These are phyloP conservation scores for Alectura lathami DNA, from an alignment of 2,113 vertebrate species.

Conservation along the genomic window DNA sequence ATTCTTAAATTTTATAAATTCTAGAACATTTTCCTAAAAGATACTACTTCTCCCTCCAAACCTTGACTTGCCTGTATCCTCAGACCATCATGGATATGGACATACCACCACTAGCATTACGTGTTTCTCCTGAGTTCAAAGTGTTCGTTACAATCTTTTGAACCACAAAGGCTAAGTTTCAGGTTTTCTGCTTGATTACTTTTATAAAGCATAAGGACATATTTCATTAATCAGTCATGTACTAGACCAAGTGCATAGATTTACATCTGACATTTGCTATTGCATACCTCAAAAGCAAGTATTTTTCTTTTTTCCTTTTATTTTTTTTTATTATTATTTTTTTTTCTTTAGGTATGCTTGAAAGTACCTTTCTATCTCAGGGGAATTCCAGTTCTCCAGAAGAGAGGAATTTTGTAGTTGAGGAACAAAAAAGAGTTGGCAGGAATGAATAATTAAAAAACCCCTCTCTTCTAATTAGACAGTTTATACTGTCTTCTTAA, in stretches of 20 bases:
- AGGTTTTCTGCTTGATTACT: constrained; percentile 41
- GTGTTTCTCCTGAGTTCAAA: constrained; percentile 45
- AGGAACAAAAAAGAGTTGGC: constrained; percentile 21
- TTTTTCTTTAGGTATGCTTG: constrained; percentile 10
- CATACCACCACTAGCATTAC: not conserved
- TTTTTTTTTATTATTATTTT: not conserved
- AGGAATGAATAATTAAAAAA: constrained; percentile 41
- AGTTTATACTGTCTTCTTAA: not conserved
- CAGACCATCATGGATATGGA: not conserved
- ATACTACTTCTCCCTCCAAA: not conserved
- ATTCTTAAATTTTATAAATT: constrained; percentile 14
- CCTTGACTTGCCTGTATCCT: not conserved
- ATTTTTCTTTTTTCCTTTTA: not conserved
- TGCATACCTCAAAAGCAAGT: constrained; percentile 26
- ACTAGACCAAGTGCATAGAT: constrained; percentile 29
- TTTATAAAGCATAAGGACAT: constrained; percentile 62
- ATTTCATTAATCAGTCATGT: constrained; percentile 68
- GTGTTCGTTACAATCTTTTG: constrained; percentile 36
- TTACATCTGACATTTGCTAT: constrained; percentile 59
- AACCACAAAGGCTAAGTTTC: constrained; percentile 54
- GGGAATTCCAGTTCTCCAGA: constrained; percentile 51
- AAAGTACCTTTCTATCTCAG: constrained; percentile 43
- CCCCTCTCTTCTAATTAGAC: not conserved
- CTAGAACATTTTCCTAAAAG: not conserved
- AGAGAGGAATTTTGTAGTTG: constrained; percentile 41